Evolutionary conservation across 2,113 vertebrate genomes (phyloP).

Genomic region (Prunella himalayana): DNA sequence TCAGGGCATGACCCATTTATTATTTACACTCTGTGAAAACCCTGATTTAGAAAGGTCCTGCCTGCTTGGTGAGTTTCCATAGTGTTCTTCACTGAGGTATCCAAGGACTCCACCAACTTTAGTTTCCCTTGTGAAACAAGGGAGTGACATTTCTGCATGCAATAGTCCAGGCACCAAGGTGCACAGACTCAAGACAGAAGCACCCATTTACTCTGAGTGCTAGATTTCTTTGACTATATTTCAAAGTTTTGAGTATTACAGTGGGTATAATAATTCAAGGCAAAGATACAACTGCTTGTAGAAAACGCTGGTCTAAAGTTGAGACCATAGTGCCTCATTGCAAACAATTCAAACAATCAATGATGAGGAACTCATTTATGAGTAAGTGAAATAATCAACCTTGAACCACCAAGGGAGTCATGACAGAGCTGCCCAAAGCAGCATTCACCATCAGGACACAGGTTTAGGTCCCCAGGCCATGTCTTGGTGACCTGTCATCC

Average conservation of each 20-base stretch:
- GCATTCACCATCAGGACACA: neutral
- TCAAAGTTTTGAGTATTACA: neutral
- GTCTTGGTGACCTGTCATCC: neutral
- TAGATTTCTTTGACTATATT: neutral
- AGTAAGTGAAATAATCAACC: neutral
- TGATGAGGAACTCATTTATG: neutral
- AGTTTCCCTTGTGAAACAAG: neutral
- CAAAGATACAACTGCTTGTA: neutral
- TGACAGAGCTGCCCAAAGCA: neutral
- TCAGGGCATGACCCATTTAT: neutral
- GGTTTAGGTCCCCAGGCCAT: neutral
- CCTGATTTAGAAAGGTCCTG: neutral
- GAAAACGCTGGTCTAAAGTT: neutral
- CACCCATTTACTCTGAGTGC: neutral
- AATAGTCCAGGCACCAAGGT: neutral
- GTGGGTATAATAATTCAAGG: neutral
- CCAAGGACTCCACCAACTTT: neutral
- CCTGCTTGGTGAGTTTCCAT: neutral
- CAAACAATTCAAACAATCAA: neutral
- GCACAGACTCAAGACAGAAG: neutral
- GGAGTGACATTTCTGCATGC: neutral
- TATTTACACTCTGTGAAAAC: neutral
- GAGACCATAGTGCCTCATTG: neutral
- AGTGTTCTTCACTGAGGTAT: neutral
- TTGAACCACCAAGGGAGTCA: neutral